These are phyloP conservation scores for Diplodus sargus DNA, from an alignment of 2,797 vertebrate genomes.

Conservation along the genomic window DNA sequence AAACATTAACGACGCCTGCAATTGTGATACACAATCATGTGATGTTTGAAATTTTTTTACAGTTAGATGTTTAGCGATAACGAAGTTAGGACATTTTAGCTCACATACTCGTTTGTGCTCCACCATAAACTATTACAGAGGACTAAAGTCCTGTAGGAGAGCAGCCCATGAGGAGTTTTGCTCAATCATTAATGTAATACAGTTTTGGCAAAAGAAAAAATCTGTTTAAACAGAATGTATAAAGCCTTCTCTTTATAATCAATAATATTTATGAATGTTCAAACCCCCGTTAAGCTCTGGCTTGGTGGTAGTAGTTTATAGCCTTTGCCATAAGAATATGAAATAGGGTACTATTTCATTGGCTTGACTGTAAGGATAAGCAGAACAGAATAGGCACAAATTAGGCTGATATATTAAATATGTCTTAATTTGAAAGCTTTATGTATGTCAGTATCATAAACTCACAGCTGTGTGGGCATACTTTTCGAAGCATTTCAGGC, in stretches of 20 bases:
- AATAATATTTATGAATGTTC: too few relatives aligned
- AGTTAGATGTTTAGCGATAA: conserved; percentile 6
- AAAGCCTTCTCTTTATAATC: neutral
- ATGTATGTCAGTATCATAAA: too few relatives aligned
- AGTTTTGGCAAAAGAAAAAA: too few relatives aligned
- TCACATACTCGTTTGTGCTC: too few relatives aligned
- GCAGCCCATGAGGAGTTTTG: neutral
- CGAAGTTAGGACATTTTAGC: neutral
- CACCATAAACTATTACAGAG: neutral
- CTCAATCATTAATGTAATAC: too few relatives aligned
- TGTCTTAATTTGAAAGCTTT: too few relatives aligned
- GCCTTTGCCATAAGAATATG: neutral
- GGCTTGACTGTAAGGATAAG: neutral
- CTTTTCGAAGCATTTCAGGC: too few relatives aligned
- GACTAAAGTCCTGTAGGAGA: conserved; percentile 16
- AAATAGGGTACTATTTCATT: neutral
- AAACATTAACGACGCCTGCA: neutral
- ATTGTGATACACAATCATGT: too few relatives aligned
- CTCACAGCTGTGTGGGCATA: too few relatives aligned
- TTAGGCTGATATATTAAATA: too few relatives aligned
- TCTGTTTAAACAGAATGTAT: too few relatives aligned
- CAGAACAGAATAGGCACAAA: neutral
- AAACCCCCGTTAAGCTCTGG: neutral
- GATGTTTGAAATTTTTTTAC: neutral
- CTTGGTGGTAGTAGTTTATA: neutral